Conservation (phyloP, 1,140 invertebrate genomes). For the Lucilia sericata region DNA sequence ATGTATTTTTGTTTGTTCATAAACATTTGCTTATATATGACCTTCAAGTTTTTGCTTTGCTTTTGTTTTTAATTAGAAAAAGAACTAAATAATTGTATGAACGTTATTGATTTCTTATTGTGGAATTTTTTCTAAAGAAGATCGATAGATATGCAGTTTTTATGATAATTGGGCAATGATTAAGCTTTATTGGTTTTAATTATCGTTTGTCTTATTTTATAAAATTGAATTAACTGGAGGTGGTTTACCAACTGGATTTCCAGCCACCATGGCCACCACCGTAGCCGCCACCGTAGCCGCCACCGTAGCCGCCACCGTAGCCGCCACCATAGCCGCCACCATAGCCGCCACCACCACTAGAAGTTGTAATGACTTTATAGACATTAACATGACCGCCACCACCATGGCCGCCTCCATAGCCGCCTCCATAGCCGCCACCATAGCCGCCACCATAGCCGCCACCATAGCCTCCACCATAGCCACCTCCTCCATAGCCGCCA, state of each 20-base stretch:
- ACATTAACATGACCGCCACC: conserved; percentile 49
- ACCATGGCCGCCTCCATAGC: conserved; percentile 35
- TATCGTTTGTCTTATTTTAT: too few relatives aligned
- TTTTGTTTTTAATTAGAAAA: too few relatives aligned
- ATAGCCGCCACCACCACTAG: background rate
- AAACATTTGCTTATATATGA: too few relatives aligned
- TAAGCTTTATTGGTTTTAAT: too few relatives aligned
- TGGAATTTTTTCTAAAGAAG: too few relatives aligned
- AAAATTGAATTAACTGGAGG: too few relatives aligned
- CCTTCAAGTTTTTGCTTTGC: too few relatives aligned
- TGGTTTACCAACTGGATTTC: background rate
- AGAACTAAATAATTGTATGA: too few relatives aligned
- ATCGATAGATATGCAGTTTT: too few relatives aligned
- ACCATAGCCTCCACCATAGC: background rate
- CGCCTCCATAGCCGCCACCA: conserved; percentile 32
- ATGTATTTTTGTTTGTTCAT: too few relatives aligned
- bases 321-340: conserved; percentile 49
- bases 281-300: conserved; percentile 47
- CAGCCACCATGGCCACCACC: conserved; percentile 42
- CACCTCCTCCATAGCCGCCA: background rate
- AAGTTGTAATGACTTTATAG: conserved; percentile 40
- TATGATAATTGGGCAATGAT: too few relatives aligned
- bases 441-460: conserved; percentile 14
- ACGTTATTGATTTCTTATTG: too few relatives aligned
- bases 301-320: conserved; percentile 47